These are phyloP conservation scores for Diadema setosum DNA, from an alignment of 35 echinoderm and acorn worm species.

Conservation along the genomic window DNA sequence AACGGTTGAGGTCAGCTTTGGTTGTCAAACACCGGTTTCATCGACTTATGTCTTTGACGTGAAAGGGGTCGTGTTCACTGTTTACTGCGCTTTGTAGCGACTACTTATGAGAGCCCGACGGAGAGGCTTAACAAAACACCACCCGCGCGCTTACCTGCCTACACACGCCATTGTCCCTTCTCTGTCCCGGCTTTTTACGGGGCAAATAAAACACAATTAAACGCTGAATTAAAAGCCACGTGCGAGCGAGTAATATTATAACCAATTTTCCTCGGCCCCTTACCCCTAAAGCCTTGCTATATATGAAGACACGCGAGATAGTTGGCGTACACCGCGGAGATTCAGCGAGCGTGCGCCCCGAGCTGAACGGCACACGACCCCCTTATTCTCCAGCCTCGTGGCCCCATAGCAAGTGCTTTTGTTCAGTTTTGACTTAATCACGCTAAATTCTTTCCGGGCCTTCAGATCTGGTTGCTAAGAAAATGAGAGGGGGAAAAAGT, in stretches of 20 bases:
- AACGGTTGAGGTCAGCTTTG: too few species aligned
- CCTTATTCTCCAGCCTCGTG: not conserved
- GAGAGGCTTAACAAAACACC: not conserved
- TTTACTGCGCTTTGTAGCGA: too few species aligned
- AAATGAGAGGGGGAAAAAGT: not conserved
- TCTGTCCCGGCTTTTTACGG: not conserved
- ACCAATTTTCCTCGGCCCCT: not conserved
- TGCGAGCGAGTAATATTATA: slow-evolving; percentile 20
- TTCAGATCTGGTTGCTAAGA: not conserved
- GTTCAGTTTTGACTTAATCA: slow-evolving; percentile 8
- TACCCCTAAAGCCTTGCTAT: not conserved
- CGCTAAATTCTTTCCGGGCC: slow-evolving; percentile 26
- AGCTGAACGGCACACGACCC: not conserved
- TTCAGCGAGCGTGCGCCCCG: not conserved
- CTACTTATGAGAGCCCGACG: too few species aligned
- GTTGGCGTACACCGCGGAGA: not conserved
- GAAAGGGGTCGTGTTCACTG: too few species aligned
- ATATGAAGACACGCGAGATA: not conserved
- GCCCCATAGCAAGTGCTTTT: not conserved
- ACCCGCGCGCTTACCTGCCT: not conserved
- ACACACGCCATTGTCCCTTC: not conserved
- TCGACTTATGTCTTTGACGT: too few species aligned
- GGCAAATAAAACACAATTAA: slow-evolving; percentile 28
- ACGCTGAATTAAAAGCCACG: slow-evolving; percentile 1
- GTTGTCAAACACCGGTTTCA: too few species aligned